phyloP scores from a whole-genome alignment of 2,797 vertebrate genomes.

The Leucoraja ocellata region DNA sequence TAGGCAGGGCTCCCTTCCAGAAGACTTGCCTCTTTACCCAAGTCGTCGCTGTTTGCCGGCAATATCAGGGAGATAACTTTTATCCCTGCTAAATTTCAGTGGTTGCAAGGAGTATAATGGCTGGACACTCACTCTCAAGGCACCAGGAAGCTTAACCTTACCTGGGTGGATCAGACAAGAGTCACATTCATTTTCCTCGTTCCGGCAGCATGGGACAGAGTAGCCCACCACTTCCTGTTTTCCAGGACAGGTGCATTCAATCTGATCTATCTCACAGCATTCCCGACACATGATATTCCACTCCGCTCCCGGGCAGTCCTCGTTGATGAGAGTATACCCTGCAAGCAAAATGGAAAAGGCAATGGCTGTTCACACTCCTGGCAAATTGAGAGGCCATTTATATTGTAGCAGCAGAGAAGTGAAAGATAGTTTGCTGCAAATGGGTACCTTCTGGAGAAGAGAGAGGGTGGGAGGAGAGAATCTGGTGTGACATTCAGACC shows the following conservation, averaged over 20 bases:
- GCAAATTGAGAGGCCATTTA: background rate
- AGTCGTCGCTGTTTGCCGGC: background rate
- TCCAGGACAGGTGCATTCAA: slow-evolving; percentile 82
- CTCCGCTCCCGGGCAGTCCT: slow-evolving; percentile 83
- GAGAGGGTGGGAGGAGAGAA: background rate
- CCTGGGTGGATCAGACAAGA: slow-evolving; percentile 95
- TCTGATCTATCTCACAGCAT: slow-evolving; percentile 89
- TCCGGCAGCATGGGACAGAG: slow-evolving; percentile 92
- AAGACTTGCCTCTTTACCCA: background rate
- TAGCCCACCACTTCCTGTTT: slow-evolving; percentile 82
- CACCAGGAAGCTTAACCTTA: slow-evolving; percentile 46
- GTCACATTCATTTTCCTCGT: slow-evolving; percentile 86
- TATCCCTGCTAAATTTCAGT: background rate
- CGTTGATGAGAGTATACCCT: slow-evolving; percentile 87
- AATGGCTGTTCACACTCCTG: background rate
- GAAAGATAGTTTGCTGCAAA: background rate
- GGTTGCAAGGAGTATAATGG: background rate
- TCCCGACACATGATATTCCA: slow-evolving; percentile 96
- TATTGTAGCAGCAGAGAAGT: too few species aligned
- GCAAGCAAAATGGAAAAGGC: slow-evolving; percentile 38
- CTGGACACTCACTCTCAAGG: background rate
- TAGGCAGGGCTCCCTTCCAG: background rate
- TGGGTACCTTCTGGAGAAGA: background rate
- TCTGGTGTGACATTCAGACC: background rate
- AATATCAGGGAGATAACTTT: background rate